Evolutionary conservation across 2,113 vertebrate genomes (phyloP), one percentile per base, ranked within the genome.

Genomic region (Deroptyus accipitrinus): DNA sequence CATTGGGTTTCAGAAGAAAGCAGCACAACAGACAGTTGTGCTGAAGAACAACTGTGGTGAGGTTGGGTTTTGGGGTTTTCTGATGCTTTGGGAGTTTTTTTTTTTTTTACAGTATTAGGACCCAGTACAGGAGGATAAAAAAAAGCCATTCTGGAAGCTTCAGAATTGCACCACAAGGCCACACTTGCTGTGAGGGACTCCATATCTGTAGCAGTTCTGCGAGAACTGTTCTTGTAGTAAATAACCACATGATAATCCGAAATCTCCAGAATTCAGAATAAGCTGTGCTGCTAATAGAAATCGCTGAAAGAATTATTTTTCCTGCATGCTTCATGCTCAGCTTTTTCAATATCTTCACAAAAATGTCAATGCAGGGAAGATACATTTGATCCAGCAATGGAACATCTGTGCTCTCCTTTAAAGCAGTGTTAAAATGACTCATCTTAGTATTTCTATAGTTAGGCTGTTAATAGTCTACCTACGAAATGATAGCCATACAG

Each of bases 161-260:
- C n/a, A 52, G 48, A 44, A 20, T 57, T 86, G 31, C 22, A 75
- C 64, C 69, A 59, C n/a, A 41, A 74, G 19, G 25, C 54, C 24
- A 13, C 1, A 0, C 17, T 37, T 62, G 9, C 54, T 27, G 22
- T 5, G 31, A 66, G 39, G 25, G 8, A 11, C 41, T 22, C 30
- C 23, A 3, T 0, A 2, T 18, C 76, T 62, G 49, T 39, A 73
- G 37, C 19, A 59, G 41, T 24, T 72, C 75, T 63, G 55, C 18
- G 11, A 70, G 64, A 93, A 28, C 8, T 8, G 1, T 12, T 69
- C 61, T 19, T 48, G 59, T 41, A 52, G 25, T 41, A 83, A 83
- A 67, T 31, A 66, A 49, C 16, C 11, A 19, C 27, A 17, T 66
- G 75, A 85, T 51, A 76, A 55, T 31, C 46, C 1, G 0, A 75